phyloP scores from a whole-genome alignment of 2,888 invertebrate genomes.

The Fragum whitleyi region DNA sequence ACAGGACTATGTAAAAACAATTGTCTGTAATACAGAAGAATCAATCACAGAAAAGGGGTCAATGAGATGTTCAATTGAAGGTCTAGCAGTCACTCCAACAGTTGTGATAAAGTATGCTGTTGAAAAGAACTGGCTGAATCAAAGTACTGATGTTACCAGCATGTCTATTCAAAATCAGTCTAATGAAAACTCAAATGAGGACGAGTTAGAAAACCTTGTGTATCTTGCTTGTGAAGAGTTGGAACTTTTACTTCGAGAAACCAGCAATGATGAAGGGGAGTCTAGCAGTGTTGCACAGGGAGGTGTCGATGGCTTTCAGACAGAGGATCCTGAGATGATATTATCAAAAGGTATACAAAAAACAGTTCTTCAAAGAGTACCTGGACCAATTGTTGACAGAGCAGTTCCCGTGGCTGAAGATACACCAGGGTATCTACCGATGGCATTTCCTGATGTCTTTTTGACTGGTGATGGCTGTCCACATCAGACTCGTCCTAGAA shows the following conservation, averaged over 20 bases:
- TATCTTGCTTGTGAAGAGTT: not conserved
- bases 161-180: not conserved
- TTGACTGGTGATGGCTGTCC: constrained; percentile 6
- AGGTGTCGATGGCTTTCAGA: not conserved
- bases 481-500: not conserved
- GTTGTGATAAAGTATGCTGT: not conserved
- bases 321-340: not conserved
- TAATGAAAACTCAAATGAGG: not conserved
- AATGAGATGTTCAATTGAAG: not conserved
- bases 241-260: not conserved
- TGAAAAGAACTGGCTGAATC: not conserved
- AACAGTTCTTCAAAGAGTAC: constrained; percentile 1
- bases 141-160: not conserved
- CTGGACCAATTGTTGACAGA: not conserved
- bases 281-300: no score
- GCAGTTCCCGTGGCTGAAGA: not conserved
- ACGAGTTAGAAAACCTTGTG: not conserved
- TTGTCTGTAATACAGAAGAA: no score
- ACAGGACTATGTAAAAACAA: no score
- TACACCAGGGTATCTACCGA: no score
- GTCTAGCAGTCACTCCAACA: not conserved
- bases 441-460: no score
- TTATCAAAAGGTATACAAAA: not conserved
- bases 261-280: not conserved
- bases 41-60: no score